These are phyloP conservation scores for Xenopus petersii DNA, from an alignment of 2,797 vertebrate genomes.

Conservation along the genomic window DNA sequence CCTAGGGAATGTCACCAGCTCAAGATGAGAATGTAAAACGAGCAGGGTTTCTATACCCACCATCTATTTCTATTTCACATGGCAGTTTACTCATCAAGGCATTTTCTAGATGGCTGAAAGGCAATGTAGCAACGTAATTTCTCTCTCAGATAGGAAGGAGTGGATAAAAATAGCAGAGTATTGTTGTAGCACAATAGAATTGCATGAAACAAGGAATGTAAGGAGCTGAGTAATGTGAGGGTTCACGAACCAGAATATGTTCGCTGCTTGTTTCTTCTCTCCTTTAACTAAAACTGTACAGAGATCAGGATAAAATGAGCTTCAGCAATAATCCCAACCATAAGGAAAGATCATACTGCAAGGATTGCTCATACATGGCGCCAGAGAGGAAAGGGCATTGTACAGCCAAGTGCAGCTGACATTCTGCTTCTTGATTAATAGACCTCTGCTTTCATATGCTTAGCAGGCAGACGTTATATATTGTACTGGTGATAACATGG, in stretches of 20 bases:
- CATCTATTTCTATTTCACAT: slow-evolving; percentile 10
- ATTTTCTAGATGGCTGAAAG: background rate
- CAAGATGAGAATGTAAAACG: background rate
- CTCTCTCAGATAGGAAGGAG: background rate
- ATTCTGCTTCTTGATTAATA: no score
- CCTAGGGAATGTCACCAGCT: background rate
- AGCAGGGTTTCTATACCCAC: slow-evolving; percentile 5
- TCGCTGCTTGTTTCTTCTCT: background rate
- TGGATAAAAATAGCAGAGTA: slow-evolving; percentile 1
- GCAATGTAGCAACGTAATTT: background rate
- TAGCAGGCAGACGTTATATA: no score
- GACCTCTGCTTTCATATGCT: no score
- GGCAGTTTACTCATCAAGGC: slow-evolving; percentile 13
- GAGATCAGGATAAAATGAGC: no score
- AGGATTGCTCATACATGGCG: no score
- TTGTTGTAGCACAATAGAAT: background rate
- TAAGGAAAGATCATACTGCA: no score
- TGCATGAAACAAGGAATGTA: background rate
- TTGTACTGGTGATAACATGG: no score
- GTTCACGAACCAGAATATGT: background rate
- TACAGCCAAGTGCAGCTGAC: no score
- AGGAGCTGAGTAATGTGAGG: background rate
- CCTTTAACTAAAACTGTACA: background rate
- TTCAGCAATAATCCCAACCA: no score
- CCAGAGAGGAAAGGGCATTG: no score